Percentiles rank a stretch among this genome's conserved stretches.
These are phyloP conservation scores for Nilaparvata lugens DNA, from an alignment of 1,140 invertebrate genomes.

Conservation along the genomic window DNA sequence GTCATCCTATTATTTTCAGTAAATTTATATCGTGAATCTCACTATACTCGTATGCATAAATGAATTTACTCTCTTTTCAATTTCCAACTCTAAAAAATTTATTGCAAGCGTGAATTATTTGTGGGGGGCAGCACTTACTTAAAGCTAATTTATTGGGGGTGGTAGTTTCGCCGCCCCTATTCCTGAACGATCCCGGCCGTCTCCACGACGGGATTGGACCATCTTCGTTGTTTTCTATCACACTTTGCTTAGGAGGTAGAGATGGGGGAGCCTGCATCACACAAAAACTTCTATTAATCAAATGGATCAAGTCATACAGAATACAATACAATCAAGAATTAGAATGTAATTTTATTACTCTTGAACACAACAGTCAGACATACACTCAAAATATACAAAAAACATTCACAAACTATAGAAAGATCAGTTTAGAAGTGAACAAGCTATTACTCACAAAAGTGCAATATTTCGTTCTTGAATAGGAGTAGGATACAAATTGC, in stretches of 20 bases:
- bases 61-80: neutral
- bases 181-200: constrained; percentile 45
- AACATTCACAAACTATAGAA: too few relatives aligned
- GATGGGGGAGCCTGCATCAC: constrained; percentile 38
- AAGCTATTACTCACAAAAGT: too few relatives aligned
- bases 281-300: constrained; percentile 13
- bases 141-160: constrained; percentile 28
- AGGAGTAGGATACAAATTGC: too few relatives aligned
- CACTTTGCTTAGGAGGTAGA: constrained; percentile 41
- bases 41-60: neutral
- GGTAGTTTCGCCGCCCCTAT: constrained; percentile 36
- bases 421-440: too few relatives aligned
- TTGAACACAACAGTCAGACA: too few relatives aligned
- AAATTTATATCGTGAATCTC: too few relatives aligned
- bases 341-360: neutral
- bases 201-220: constrained; percentile 48
- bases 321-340: neutral
- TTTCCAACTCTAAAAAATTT: neutral
- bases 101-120: neutral
- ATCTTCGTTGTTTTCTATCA: constrained; percentile 39
- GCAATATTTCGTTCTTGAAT: too few relatives aligned
- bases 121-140: constrained; percentile 31
- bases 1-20: too few relatives aligned
- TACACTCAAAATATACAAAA: too few relatives aligned
- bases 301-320: too few relatives aligned